Base-by-base conservation (phyloP, 2,113 vertebrate genomes). In the Otus sunia region DNA sequence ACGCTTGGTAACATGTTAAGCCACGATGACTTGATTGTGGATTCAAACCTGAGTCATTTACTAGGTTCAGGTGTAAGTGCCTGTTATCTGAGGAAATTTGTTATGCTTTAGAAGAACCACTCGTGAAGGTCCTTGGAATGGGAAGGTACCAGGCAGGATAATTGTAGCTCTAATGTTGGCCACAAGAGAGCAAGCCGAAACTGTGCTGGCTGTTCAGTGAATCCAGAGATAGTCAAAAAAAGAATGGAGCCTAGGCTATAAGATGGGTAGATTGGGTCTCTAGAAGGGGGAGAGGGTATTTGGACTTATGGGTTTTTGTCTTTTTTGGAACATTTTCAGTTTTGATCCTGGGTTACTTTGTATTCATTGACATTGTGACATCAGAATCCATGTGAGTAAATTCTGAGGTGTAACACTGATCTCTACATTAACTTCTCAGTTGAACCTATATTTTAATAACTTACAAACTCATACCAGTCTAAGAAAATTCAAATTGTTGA, bases 151-250 rank as follows among this genome's bases (percentile, higher is more conserved):
- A 26, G 60, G 29, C 27, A 26, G 60, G 29, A 10, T 7, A 27
- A 15, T 22, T 97, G 95, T 52, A 95, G 69, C 69, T 95, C 91
- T 79, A 4, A 30, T 9, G 34, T 10, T 95, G 94, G 73, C 96
- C 94, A 95, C 94, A 92, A 95, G 97, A 89, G 94, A 91, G 95
- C 95, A 92, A 95, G 49, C 91, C 0, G 23, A 58, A 92, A 52
- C 94, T 94, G 50, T 66, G 59, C 55, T 88, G 74, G 45, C 67
- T 81, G 50, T 16, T 59, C 0, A 0, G 49, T 50, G 39, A 75
- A 64, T 90, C 12, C 60, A 49, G 59, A 66, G 26, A 26, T 27
- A 41, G 26, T 17, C 47, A 21, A 30, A 45, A 50, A 4, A 34
- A 71, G 36, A 90, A 9, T 10, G 15, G 29, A 55, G 30, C 10